These are phyloP conservation scores for Drosophila triauraria DNA, from an alignment of 1,140 invertebrate genomes.

Conservation along the genomic window DNA sequence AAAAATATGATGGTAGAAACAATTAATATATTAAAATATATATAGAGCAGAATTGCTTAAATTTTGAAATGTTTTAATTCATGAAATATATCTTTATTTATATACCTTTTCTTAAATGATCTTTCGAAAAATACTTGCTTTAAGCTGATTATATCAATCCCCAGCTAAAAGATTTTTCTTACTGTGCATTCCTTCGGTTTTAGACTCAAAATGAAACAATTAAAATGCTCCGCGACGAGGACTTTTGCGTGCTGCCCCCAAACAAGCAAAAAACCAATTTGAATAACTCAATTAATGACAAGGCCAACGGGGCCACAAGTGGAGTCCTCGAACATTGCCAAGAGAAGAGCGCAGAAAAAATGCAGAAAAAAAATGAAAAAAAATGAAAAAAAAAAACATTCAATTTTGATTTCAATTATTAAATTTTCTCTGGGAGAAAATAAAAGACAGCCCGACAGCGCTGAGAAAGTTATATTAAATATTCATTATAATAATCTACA, in stretches of 20 bases:
- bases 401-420: conserved; percentile 63
- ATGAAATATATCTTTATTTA: no score
- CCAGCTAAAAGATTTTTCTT: no score
- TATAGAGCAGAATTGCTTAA: neutral
- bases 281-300: conserved; percentile 70
- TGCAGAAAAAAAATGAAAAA: conserved; percentile 35
- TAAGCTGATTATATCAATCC: no score
- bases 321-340: conserved; percentile 30
- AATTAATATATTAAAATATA: no score
- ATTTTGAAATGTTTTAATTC: neutral
- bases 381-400: conserved; percentile 23
- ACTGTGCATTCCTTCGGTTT: conserved; percentile 3
- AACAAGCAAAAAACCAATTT: conserved; percentile 51
- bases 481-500: conserved; percentile 78
- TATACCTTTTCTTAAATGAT: no score
- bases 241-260: conserved; percentile 36
- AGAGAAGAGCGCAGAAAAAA: conserved; percentile 18
- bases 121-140: no score
- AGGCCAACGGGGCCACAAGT: conserved; percentile 34
- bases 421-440: conserved; percentile 28
- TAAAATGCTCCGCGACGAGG: conserved; percentile 48
- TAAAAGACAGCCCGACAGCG: conserved; percentile 17
- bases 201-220: conserved; percentile 60
- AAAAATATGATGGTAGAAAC: neutral
- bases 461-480: conserved; percentile 69